A percentile compares a stretch with the other conserved stretches of the same genome.
Conservation (phyloP, 2,797 vertebrate genomes). For the Eulemur rubriventer region DNA sequence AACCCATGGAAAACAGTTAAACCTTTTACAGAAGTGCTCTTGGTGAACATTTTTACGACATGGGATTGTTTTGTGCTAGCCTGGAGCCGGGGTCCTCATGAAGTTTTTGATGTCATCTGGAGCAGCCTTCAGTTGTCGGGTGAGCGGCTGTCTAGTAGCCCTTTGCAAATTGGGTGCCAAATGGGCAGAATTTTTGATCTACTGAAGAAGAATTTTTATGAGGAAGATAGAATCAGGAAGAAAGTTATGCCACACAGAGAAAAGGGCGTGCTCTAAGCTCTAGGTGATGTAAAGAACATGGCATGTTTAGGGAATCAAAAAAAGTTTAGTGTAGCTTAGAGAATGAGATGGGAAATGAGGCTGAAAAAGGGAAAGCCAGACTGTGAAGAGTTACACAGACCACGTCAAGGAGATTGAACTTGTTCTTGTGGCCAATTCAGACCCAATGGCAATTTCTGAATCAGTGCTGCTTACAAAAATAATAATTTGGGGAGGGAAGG, state of each 20-base stretch:
- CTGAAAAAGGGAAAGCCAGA: background rate
- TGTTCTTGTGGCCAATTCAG: background rate
- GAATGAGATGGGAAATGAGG: background rate
- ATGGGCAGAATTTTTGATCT: background rate
- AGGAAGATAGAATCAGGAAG: background rate
- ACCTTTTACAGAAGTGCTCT: background rate
- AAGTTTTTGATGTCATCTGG: background rate
- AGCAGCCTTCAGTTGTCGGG: background rate
- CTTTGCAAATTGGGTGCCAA: background rate
- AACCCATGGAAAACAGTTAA: background rate
- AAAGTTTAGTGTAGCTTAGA: background rate
- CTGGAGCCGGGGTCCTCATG: background rate
- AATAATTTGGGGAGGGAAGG: background rate
- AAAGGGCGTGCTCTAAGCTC: background rate
- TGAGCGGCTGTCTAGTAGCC: background rate
- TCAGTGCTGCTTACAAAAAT: background rate
- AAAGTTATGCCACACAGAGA: background rate
- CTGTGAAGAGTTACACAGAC: background rate
- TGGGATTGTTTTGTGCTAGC: background rate
- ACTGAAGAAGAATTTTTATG: background rate
- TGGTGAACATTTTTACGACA: constrained; percentile 7
- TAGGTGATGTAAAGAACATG: background rate
- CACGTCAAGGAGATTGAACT: background rate
- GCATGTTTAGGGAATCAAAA: background rate
- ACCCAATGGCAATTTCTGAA: background rate